These are phyloP conservation scores for Microctenopoma lineatum DNA, from an alignment of 2,797 vertebrate species.

Conservation along the genomic window DNA sequence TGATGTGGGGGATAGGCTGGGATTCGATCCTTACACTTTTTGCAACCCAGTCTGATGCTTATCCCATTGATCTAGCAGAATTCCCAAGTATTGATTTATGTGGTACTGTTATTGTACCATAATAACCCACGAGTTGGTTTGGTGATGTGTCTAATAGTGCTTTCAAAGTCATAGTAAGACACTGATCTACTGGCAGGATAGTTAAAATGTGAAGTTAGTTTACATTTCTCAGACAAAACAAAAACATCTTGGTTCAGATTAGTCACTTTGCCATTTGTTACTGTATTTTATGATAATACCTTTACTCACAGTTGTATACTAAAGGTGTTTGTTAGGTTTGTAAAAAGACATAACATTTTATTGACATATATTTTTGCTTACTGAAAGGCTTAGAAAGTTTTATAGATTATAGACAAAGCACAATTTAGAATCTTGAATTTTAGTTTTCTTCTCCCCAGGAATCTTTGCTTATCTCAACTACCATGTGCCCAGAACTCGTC, in stretches of 20 bases:
- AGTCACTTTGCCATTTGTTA: too few relatives aligned
- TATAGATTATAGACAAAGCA: background rate
- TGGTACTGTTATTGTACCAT: background rate
- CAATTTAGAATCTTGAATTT: background rate
- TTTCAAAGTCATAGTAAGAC: too few relatives aligned
- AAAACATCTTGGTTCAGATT: too few relatives aligned
- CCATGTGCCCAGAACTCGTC: conserved; percentile 93
- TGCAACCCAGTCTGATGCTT: too few relatives aligned
- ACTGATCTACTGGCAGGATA: too few relatives aligned
- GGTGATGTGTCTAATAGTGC: background rate
- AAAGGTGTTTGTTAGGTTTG: background rate
- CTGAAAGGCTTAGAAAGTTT: background rate
- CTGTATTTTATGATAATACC: too few relatives aligned
- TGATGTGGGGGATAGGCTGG: too few relatives aligned
- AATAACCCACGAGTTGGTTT: background rate
- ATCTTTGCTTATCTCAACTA: conserved; percentile 99
- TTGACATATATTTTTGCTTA: background rate
- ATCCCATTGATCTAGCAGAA: too few relatives aligned
- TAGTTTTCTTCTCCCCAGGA: conserved; percentile 77
- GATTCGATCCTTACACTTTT: too few relatives aligned
- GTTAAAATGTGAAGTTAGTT: too few relatives aligned
- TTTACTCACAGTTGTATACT: too few relatives aligned
- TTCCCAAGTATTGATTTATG: conserved; percentile 2
- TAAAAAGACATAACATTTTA: background rate
- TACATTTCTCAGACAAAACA: too few relatives aligned